Conservation (phyloP, 2,888 invertebrate species). For the Amblyteles armatorius region DNA sequence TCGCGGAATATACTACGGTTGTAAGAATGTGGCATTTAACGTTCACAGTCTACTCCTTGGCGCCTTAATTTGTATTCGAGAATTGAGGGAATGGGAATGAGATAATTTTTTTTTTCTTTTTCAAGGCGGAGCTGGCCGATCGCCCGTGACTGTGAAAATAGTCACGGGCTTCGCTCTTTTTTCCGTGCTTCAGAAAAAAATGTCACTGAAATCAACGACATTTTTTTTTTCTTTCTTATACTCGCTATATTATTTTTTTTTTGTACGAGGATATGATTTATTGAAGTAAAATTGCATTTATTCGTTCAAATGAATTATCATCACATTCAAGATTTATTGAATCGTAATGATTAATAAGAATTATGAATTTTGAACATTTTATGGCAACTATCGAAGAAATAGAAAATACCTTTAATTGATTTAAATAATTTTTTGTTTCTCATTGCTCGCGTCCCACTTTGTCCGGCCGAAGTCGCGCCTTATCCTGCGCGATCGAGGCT, state of each 20-base stretch:
- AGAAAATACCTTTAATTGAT: background rate
- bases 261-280: background rate
- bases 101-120: background rate
- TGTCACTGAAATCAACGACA: background rate
- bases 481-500: background rate
- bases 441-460: background rate
- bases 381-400: background rate
- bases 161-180: background rate
- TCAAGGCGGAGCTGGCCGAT: background rate
- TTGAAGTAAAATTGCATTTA: too few relatives aligned
- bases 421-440: background rate
- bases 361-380: background rate
- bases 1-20: slow-evolving; percentile 14
- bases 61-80: slow-evolving; percentile 9
- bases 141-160: slow-evolving; percentile 5
- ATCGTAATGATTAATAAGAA: background rate
- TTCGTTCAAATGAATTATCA: too few relatives aligned
- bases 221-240: background rate
- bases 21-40: slow-evolving; percentile 39
- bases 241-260: too few relatives aligned
- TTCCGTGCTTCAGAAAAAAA: background rate
- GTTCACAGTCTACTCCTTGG: background rate
- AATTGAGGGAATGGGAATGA: background rate
- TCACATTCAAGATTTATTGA: too few relatives aligned
- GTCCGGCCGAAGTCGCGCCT: background rate